phyloP scores from a whole-genome alignment of 2,113 vertebrate species.

The Bambusicola thoracicus region DNA sequence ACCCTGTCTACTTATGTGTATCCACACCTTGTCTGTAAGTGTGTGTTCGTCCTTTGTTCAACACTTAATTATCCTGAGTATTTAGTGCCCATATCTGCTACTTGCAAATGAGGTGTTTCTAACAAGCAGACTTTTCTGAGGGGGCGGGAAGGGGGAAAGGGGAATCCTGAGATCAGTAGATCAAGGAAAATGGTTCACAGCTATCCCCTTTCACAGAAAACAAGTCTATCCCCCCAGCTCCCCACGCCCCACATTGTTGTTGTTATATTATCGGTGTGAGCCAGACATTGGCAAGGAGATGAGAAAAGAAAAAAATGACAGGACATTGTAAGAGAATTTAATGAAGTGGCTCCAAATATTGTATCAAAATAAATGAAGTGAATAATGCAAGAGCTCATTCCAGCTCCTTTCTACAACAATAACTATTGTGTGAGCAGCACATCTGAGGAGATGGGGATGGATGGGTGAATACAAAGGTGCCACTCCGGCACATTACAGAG shows the following conservation, averaged over 20 bases:
- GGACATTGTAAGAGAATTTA: slow-evolving; percentile 43
- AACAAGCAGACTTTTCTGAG: neutral
- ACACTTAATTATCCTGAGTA: neutral
- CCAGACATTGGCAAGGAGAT: slow-evolving; percentile 25
- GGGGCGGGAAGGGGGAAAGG: too few relatives aligned
- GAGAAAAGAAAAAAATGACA: neutral
- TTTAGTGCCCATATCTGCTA: neutral
- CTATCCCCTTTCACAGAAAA: neutral
- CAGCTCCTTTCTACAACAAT: slow-evolving; percentile 7
- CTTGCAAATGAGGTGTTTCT: slow-evolving; percentile 11
- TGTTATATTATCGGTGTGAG: slow-evolving; percentile 58
- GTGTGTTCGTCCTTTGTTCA: neutral
- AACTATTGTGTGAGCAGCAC: neutral
- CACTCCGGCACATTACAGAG: neutral
- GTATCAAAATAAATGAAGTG: slow-evolving; percentile 68
- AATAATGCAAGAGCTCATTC: slow-evolving; percentile 32
- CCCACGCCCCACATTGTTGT: neutral
- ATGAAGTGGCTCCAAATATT: slow-evolving; percentile 66
- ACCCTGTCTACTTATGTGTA: neutral
- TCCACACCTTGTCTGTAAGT: neutral
- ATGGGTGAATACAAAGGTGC: neutral
- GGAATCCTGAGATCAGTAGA: neutral
- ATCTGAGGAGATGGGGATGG: neutral
- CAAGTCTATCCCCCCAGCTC: neutral
- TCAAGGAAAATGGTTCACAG: neutral